Evolutionary conservation across 2,797 vertebrate genomes (phyloP), one percentile per base, ranked within the genome.

Genomic region (Parauchenoglanis punctatus): DNA sequence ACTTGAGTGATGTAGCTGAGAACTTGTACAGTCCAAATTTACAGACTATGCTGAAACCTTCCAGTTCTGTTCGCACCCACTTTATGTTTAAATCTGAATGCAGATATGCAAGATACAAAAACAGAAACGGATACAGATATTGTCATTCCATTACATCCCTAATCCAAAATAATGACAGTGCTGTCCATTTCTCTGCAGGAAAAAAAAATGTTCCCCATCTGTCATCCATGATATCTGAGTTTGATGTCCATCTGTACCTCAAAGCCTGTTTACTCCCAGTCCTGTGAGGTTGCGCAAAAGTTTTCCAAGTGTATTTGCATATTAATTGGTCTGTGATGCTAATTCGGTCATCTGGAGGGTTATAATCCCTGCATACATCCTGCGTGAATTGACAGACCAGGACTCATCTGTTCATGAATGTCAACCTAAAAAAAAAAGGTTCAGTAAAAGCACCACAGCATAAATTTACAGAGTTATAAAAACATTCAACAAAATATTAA

Each of bases 241-340:
- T 90, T 87, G 87, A 90, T 87, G 88, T 89, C 89, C 88, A 92
- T 92, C 89, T 92, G 92, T 92, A 85, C 89, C 87, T 67, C 54
- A 78, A 46, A 84, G 65, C 68, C 85, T 90, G 86, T 90, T 89
- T 89, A 89, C 77, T 87, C 81, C 61, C 11, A 88, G 59, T 85
- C 82, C 83, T 87, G 65, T 76, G 87, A 91, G 88, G 87, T 87
- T 88, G 25, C 7, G 75, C 76, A 75, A 78, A 84, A 89, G 70
- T 86, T 86, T 88, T 88, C 61, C 70, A 72, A 85, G 70, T 85
- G 20, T 78, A 81, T 90, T 86, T 91, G 83, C 85, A 87, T 85
- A 89, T 85, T 88, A 89, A 88, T 88, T 61, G 78, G 56, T 80
- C 67, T 88, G 88, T 88, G 77, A 90, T 84, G 83, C 85, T 83